Evolutionary conservation across 2,888 invertebrate species (phyloP).

Genomic region (Melieria omissa): DNA sequence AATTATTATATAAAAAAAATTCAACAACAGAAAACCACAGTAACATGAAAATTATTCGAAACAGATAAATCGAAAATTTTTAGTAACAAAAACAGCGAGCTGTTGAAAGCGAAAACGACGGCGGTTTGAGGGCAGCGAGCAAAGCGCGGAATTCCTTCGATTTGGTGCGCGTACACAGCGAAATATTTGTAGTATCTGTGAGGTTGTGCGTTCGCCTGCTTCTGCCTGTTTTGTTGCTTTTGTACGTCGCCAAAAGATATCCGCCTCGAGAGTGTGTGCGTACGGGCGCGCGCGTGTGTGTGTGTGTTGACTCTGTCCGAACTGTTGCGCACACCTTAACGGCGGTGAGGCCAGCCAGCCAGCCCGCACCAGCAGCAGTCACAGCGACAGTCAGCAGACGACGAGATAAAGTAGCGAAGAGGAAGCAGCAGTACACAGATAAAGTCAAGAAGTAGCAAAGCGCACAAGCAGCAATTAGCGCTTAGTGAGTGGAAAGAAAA

Average conservation of each 20-base stretch:
- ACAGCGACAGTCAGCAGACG: conserved; percentile 7
- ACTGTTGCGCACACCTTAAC: conserved; percentile 38
- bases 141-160: too few relatives aligned
- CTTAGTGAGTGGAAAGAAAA: not conserved
- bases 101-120: too few relatives aligned
- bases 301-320: conserved; percentile 23
- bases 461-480: not conserved
- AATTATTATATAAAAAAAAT: conserved; percentile 20
- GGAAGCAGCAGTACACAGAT: not conserved
- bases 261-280: not conserved
- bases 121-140: too few relatives aligned
- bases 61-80: not conserved
- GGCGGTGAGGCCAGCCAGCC: conserved; percentile 11
- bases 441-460: not conserved
- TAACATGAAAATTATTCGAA: not conserved
- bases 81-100: too few relatives aligned
- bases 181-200: too few relatives aligned
- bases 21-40: not conserved
- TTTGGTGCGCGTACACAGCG: too few relatives aligned
- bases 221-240: too few relatives aligned
- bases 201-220: too few relatives aligned
- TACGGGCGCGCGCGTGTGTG: not conserved
- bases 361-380: conserved; percentile 9
- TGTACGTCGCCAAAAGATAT: too few relatives aligned
- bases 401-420: not conserved